Evolutionary conservation across 2,113 vertebrate genomes (phyloP).

Genomic region (Pterocles orientalis): DNA sequence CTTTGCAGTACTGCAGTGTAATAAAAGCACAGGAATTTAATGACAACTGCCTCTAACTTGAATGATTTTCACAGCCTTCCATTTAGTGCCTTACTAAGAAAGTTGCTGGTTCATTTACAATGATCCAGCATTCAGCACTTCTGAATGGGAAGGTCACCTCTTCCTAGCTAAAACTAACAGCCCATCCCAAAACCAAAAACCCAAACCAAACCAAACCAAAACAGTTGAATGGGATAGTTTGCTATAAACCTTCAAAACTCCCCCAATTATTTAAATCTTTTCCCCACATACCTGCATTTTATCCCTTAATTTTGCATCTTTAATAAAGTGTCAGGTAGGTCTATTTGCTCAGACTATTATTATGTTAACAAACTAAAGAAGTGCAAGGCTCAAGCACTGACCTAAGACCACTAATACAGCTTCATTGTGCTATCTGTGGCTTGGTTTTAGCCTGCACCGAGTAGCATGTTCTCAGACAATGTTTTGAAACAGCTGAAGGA

Average conservation of each 20-base stretch:
- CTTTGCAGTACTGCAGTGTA: neutral
- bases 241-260: neutral
- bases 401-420: neutral
- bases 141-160: neutral
- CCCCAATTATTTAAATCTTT: neutral
- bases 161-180: neutral
- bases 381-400: neutral
- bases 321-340: neutral
- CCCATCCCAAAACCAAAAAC: neutral
- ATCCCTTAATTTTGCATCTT: neutral
- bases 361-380: neutral
- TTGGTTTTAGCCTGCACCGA: neutral
- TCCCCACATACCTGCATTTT: neutral
- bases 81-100: neutral
- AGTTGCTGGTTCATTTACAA: neutral
- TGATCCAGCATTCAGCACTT: neutral
- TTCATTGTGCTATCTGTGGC: neutral
- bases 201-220: neutral
- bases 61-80: conserved; percentile 3
- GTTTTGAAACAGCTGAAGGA: neutral
- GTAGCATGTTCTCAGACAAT: neutral
- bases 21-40: conserved; percentile 2
- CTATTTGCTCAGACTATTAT: neutral
- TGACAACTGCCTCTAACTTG: neutral
- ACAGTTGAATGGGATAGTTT: neutral